Percentiles rank a stretch among this genome's conserved stretches.
phyloP scores from a whole-genome alignment of 2,888 invertebrate genomes.

The Tromatobia lineatoria region DNA sequence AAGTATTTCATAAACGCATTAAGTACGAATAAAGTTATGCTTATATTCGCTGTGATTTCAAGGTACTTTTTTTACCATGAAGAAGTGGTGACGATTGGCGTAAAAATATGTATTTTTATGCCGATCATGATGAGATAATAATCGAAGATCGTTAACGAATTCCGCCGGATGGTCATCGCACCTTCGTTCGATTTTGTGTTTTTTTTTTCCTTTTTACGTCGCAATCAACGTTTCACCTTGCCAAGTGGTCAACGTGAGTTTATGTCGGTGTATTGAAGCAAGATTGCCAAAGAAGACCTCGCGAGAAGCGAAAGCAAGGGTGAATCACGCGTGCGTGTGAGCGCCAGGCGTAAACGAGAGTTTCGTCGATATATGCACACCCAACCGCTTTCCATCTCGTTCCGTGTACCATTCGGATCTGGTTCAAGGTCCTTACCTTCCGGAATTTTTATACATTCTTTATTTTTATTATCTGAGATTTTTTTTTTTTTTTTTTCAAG shows the following conservation, averaged over 20 bases:
- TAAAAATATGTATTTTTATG: background rate
- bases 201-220: constrained; percentile 5
- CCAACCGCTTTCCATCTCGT: constrained; percentile 48
- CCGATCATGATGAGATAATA: background rate
- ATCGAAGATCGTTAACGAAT: constrained; percentile 1
- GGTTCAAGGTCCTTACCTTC: constrained; percentile 54
- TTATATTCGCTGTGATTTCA: constrained; percentile 22
- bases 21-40: constrained; percentile 38
- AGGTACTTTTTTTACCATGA: background rate
- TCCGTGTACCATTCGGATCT: constrained; percentile 27
- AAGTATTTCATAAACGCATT: constrained; percentile 16
- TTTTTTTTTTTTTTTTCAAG: constrained; percentile 18
- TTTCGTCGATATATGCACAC: constrained; percentile 41
- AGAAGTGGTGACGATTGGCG: background rate
- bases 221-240: constrained; percentile 48
- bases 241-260: constrained; percentile 1
- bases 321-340: constrained; percentile 50
- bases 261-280: background rate
- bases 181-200: constrained; percentile 23
- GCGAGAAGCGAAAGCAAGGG: constrained; percentile 61
- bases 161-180: background rate
- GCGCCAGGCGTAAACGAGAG: constrained; percentile 16
- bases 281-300: constrained; percentile 60
- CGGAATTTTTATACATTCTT: constrained; percentile 39
- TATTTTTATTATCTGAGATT: constrained; percentile 9